A percentile compares a stretch with the other conserved stretches of the same genome.
Conservation (phyloP, 2,113 vertebrate genomes). For the Leptodactylus fuscus region DNA sequence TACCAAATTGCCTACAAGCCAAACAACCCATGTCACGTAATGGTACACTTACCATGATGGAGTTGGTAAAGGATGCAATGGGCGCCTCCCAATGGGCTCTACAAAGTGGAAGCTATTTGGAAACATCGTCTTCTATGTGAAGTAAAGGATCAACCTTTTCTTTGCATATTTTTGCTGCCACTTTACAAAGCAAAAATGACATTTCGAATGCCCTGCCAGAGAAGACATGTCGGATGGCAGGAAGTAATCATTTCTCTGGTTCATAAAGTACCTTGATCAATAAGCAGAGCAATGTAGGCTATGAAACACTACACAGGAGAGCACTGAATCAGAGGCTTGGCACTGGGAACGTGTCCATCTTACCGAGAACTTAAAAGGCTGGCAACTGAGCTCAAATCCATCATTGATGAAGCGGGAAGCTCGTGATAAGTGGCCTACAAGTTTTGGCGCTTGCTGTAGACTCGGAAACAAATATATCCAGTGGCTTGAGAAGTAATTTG, state of each 20-base stretch:
- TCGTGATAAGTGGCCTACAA: background rate
- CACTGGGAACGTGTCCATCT: constrained; percentile 14
- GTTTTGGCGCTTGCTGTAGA: background rate
- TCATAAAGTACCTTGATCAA: constrained; percentile 10
- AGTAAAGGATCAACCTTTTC: background rate
- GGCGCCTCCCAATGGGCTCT: background rate
- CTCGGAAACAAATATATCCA: background rate
- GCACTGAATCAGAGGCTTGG: background rate
- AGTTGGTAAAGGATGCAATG: background rate
- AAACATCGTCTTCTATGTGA: background rate
- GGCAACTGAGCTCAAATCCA: background rate
- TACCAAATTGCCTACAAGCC: background rate
- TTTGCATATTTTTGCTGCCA: background rate
- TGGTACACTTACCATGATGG: background rate
- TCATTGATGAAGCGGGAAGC: background rate
- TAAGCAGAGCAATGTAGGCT: background rate
- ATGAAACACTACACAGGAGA: background rate
- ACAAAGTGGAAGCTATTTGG: background rate
- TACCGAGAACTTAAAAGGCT: constrained; percentile 11
- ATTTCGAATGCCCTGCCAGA: background rate
- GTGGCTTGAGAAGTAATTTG: background rate
- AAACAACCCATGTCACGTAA: background rate
- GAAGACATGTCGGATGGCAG: background rate
- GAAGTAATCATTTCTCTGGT: constrained; percentile 13
- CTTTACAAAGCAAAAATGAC: background rate